phyloP scores from a whole-genome alignment of 1,140 invertebrate genomes.

The Propsilocerus akamusi region DNA sequence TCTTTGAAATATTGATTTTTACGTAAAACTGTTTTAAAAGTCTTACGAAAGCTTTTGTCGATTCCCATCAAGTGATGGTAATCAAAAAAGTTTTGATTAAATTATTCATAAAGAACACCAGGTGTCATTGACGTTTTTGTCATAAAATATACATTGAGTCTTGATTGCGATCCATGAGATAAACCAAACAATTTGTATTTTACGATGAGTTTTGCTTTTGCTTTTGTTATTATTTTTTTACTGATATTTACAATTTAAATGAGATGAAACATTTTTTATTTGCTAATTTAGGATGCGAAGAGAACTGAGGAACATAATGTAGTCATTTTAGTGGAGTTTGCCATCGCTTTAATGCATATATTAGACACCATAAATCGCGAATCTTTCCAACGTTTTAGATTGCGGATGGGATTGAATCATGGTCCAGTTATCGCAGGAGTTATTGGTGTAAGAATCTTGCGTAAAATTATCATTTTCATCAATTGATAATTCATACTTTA shows the following conservation, averaged over 20 bases:
- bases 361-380: constrained; percentile 91
- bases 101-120: constrained; percentile 9
- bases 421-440: constrained; percentile 89
- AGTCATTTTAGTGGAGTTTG: constrained; percentile 81
- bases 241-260: no score
- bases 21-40: neutral
- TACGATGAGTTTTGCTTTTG: neutral
- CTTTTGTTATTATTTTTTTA: neutral
- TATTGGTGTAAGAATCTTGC: no score
- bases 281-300: constrained; percentile 36
- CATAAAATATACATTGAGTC: neutral
- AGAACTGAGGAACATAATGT: constrained; percentile 74
- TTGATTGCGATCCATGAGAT: neutral
- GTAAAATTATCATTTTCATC: no score
- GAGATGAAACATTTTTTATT: no score
- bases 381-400: constrained; percentile 87
- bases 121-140: neutral
- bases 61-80: constrained; percentile 11
- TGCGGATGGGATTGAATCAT: constrained; percentile 83
- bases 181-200: neutral
- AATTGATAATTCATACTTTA: no score
- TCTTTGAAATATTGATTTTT: no score
- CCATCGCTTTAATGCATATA: constrained; percentile 76
- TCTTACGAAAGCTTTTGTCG: constrained; percentile 11
- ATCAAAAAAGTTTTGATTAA: constrained; percentile 12